phyloP scores from a whole-genome alignment of 2,113 vertebrate genomes.

The Chauna torquata region DNA sequence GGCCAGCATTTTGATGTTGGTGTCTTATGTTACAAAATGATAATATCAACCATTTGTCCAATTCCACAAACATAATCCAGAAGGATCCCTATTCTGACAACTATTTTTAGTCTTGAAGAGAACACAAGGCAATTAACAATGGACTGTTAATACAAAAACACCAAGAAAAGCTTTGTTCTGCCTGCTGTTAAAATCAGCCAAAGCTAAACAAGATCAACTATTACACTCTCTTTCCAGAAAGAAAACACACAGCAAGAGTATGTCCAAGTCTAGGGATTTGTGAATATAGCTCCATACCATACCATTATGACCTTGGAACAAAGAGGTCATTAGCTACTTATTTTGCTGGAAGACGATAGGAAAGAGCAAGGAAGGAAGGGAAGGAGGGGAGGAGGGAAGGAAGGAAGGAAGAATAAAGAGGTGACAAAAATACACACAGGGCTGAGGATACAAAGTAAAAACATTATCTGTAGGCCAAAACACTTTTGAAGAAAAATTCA shows the following conservation, averaged over 20 bases:
- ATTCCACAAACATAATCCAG: constrained; percentile 15
- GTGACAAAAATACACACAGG: not conserved
- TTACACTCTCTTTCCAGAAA: not conserved
- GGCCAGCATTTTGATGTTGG: not conserved
- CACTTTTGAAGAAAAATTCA: not conserved
- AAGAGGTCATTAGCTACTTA: not conserved
- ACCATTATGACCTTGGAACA: not conserved
- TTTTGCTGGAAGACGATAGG: not conserved
- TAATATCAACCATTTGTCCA: constrained; percentile 36
- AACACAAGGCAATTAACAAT: constrained; percentile 5
- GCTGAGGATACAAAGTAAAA: not conserved
- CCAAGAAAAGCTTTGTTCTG: constrained; percentile 6
- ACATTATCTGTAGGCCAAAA: not conserved
- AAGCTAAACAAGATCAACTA: not conserved
- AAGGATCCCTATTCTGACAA: not conserved
- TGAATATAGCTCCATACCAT: not conserved
- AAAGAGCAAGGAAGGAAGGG: not conserved
- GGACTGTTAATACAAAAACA: not conserved
- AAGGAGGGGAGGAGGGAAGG: not conserved
- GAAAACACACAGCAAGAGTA: not conserved
- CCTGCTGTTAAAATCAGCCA: constrained; percentile 17
- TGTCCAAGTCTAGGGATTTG: not conserved
- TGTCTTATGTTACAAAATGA: constrained; percentile 7
- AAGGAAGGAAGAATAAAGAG: not conserved
- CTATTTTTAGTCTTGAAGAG: constrained; percentile 8